phyloP scores from a whole-genome alignment of 2,888 invertebrate species.

The Heliconius ethilla region DNA sequence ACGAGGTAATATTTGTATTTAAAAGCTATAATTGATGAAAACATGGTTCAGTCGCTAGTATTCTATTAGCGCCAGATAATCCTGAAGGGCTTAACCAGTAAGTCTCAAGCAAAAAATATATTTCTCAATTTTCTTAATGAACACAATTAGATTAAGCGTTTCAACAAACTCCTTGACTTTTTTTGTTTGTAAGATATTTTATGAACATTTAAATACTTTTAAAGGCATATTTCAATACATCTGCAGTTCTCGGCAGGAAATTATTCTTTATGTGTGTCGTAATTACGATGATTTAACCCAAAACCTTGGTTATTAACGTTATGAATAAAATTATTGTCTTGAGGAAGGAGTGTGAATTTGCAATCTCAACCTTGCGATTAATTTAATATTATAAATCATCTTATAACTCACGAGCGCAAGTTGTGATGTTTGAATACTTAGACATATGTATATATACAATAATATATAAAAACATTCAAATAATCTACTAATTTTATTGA shows the following conservation, averaged over 20 bases:
- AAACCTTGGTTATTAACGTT: slow-evolving; percentile 30
- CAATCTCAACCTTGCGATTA: slow-evolving; percentile 28
- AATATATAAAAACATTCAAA: neutral
- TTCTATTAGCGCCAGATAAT: neutral
- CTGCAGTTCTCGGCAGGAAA: slow-evolving; percentile 16
- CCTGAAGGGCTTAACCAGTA: slow-evolving; percentile 10
- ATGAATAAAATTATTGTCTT: slow-evolving; percentile 34
- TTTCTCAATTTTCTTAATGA: neutral
- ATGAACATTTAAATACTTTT: slow-evolving; percentile 18
- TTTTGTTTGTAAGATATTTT: slow-evolving; percentile 2
- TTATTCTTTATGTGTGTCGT: slow-evolving; percentile 22
- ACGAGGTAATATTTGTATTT: neutral
- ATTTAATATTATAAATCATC: slow-evolving; percentile 21
- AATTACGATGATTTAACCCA: slow-evolving; percentile 26
- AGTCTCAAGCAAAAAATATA: neutral
- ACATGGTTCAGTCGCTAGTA: neutral
- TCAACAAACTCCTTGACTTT: neutral
- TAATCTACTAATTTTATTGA: neutral
- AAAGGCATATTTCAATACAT: slow-evolving; percentile 16
- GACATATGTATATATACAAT: too few species aligned
- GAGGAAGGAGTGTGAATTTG: slow-evolving; percentile 27
- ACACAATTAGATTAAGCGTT: slow-evolving; percentile 5
- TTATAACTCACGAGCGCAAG: slow-evolving; percentile 2
- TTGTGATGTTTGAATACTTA: neutral
- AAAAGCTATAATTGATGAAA: neutral